Base-by-base conservation (phyloP, 2,888 invertebrate species). In the Axea sp. region DNA sequence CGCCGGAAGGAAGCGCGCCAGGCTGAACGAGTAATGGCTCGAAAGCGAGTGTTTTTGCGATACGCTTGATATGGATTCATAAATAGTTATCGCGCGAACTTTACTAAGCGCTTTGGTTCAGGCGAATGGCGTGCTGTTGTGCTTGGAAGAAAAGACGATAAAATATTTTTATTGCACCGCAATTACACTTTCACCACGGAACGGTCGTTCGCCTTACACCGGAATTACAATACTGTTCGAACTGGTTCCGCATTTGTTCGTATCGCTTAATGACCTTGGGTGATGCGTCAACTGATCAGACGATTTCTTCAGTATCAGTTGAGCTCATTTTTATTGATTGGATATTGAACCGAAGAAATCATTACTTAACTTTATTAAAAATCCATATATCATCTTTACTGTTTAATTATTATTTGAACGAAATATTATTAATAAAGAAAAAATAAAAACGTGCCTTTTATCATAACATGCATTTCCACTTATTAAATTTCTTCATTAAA, bases 141-240 rank as follows among this genome's bases (percentile, higher is more conserved):
- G 59, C 73, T 55, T 39, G 64, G 26, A 64, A 65, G 73, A 65
- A 37, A 73, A 78, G 78, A 80, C 78, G 82, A 81, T 81, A 79
- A 81, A 80, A 83, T 82, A 83, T 81, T 83, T 82, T 84, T 82
- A 82, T 82, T 81, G 78, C 78, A 71, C 76, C 73, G 78, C 81
- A 80, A 84, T 84, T 80, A 78, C 81, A 81, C 85, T 86, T 85
- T 86, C 85, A 84, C 85, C 79, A 64, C 74, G 76, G 74, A 64
- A 51, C 78, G 81, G 80, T 81, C 39, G 39, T 39, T 22, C 39
- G 39, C 39, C 39, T 53, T 9, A 28, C 41, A 24, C 43, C 51
- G 43, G 33, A 64, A 43, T 28, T 17, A 53, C 19, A 43, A 53
- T 51, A 11, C 43, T 11, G 6, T n/a, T 43, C 33, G 9, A 64